A percentile compares a stretch with the other conserved stretches of the same genome.
These are phyloP conservation scores for Macrobrachium nipponense DNA, from an alignment of 1,140 invertebrate species.

Conservation along the genomic window DNA sequence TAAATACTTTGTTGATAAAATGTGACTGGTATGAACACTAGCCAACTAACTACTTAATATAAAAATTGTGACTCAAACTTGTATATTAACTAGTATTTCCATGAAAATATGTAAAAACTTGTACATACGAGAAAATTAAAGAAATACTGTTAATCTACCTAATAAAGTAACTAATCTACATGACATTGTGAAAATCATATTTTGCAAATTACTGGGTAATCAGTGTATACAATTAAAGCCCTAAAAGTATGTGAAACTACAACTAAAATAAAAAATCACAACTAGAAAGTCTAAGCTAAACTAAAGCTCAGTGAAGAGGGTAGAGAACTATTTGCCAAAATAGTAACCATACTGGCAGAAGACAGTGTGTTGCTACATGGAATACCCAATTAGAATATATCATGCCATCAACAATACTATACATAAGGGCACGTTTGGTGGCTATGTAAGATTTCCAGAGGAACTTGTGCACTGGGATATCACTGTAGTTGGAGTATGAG, in stretches of 20 bases:
- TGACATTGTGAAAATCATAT: too few species aligned
- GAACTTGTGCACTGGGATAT: slow-evolving; percentile 68
- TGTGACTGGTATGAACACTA: too few species aligned
- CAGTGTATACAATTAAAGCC: too few species aligned
- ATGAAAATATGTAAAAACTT: too few species aligned
- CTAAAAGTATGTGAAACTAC: not conserved
- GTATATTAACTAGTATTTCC: too few species aligned
- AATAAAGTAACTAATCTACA: too few species aligned
- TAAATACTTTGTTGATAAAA: too few species aligned
- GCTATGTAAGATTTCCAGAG: slow-evolving; percentile 74
- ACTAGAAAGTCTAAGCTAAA: not conserved
- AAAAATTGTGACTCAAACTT: too few species aligned
- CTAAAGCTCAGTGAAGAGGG: slow-evolving; percentile 45
- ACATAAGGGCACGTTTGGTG: slow-evolving; percentile 81
- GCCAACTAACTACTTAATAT: too few species aligned
- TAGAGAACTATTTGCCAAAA: slow-evolving; percentile 71
- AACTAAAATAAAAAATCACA: not conserved
- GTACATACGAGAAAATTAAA: too few species aligned
- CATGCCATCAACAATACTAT: slow-evolving; percentile 84
- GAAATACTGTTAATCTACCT: too few species aligned
- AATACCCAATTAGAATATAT: slow-evolving; percentile 79
- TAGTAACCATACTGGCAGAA: slow-evolving; percentile 76
- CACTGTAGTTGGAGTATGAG: slow-evolving; percentile 75
- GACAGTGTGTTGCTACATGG: slow-evolving; percentile 71
- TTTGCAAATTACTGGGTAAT: too few species aligned